phyloP scores from a whole-genome alignment of 2,113 vertebrate species.

The Hippocampus mohnikei region DNA sequence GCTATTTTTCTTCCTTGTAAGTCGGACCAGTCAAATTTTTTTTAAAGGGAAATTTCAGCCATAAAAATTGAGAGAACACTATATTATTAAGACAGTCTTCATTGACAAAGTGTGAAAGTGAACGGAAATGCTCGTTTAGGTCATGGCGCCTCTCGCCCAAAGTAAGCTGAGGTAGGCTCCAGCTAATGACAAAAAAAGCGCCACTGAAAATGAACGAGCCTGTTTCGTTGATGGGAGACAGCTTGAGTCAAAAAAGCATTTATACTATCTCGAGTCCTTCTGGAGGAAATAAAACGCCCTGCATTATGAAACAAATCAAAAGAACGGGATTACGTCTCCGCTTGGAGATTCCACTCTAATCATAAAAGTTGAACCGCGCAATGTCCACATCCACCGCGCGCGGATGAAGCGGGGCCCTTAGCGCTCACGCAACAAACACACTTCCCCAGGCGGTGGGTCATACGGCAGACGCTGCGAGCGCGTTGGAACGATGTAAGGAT shows the following conservation, averaged over 20 bases:
- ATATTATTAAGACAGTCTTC: background rate
- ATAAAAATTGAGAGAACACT: too few relatives aligned
- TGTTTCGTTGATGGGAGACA: background rate
- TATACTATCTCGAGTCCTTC: background rate
- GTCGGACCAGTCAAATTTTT: too few relatives aligned
- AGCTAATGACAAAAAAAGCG: too few relatives aligned
- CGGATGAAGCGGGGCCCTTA: constrained; percentile 22
- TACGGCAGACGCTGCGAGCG: constrained; percentile 54
- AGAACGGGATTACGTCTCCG: background rate
- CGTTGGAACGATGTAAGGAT: constrained; percentile 63
- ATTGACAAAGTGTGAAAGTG: background rate
- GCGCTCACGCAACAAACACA: constrained; percentile 25
- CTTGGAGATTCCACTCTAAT: background rate
- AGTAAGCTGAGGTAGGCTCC: too few relatives aligned
- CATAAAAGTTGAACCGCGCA: background rate
- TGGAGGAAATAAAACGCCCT: background rate
- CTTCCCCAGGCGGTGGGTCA: constrained; percentile 63
- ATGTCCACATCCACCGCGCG: constrained; percentile 8
- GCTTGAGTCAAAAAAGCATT: background rate
- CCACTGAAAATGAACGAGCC: background rate
- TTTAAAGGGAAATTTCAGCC: too few relatives aligned
- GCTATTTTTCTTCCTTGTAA: too few relatives aligned
- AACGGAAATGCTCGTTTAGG: background rate
- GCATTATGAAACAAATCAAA: background rate
- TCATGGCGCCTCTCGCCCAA: background rate